Evolutionary conservation across 2,797 vertebrate genomes (phyloP), one percentile per base, ranked within the genome.

Genomic region (Alfaro cultratus): DNA sequence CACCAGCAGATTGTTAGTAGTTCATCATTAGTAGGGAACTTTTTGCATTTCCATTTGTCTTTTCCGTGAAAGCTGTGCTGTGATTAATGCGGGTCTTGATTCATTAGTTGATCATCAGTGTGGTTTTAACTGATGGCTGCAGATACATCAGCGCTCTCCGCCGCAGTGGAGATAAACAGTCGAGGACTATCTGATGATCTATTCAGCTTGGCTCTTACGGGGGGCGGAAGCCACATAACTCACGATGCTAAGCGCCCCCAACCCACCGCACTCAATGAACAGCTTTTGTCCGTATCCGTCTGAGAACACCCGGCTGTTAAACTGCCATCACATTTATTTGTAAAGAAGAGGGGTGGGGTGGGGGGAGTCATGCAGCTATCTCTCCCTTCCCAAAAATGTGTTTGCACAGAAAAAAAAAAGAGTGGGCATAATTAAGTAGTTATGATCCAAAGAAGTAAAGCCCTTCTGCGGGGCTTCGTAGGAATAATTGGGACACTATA

Each of bases 21-120:
- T 99, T 99, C 97, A 99, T 99, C 98, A 99, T 98, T 97, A 99
- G 96, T 97, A 94, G 93, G 96, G 96, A 97, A 98, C 97, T 97
- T 97, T 51, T 93, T 96, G 97, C 97, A 94, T 98, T 97, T 97
- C 97, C 97, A 98, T 99, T 98, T 96, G 97, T 99, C 98, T 98
- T 97, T 96, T 96, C 96, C 94, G 87, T 95, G 87, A 80, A 94
- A 96, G 96, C 94, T 60, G 84, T 93, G 90, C 92, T 93, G 96
- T 98, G 98, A 99, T 99, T 99, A 98, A 99, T 98, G 97, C 95
- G 91, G 94, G 96, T 96, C 95, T 95, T 98, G 98, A 99, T 97
- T 99, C 97, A 98, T 99, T 97, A 98, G 97, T 97, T 97, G 97
- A 98, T 98, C 97, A 97, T 97, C 96, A 96, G 94, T 96, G 97